Conservation (phyloP, 2,797 vertebrate genomes). For the Ctenochaetus hawaiiensis region DNA sequence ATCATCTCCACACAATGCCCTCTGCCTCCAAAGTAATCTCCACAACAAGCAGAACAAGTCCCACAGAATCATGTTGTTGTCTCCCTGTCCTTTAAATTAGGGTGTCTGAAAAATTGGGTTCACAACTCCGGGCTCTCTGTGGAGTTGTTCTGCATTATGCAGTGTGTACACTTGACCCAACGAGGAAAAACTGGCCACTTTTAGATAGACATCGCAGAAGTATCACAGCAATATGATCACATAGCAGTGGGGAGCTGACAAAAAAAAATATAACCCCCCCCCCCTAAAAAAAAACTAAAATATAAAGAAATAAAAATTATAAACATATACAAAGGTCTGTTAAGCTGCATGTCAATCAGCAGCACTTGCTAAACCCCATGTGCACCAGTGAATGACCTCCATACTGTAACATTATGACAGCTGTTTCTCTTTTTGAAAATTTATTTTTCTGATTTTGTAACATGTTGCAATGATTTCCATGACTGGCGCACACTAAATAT, state of each 20-base stretch:
- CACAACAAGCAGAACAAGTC: constrained; percentile 69
- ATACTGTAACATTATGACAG: background rate
- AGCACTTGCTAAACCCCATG: background rate
- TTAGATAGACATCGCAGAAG: constrained; percentile 23
- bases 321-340: constrained; percentile 18
- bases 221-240: constrained; percentile 38
- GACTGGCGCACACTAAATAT: background rate
- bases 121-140: constrained; percentile 66
- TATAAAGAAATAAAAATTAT: background rate
- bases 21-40: constrained; percentile 73
- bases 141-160: constrained; percentile 74
- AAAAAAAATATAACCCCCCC: constrained; percentile 8
- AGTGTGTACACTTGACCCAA: constrained; percentile 51
- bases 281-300: background rate
- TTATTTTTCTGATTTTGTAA: background rate
- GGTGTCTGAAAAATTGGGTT: constrained; percentile 78
- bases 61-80: constrained; percentile 59
- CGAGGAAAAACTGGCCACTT: constrained; percentile 35
- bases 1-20: constrained; percentile 68
- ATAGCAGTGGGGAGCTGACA: background rate
- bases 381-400: background rate
- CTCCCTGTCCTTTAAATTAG: constrained; percentile 73
- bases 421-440: background rate
- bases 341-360: constrained; percentile 7
- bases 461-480: background rate